These are phyloP conservation scores for Drosophila antonietae DNA, from an alignment of 2,888 invertebrate genomes.

Conservation along the genomic window DNA sequence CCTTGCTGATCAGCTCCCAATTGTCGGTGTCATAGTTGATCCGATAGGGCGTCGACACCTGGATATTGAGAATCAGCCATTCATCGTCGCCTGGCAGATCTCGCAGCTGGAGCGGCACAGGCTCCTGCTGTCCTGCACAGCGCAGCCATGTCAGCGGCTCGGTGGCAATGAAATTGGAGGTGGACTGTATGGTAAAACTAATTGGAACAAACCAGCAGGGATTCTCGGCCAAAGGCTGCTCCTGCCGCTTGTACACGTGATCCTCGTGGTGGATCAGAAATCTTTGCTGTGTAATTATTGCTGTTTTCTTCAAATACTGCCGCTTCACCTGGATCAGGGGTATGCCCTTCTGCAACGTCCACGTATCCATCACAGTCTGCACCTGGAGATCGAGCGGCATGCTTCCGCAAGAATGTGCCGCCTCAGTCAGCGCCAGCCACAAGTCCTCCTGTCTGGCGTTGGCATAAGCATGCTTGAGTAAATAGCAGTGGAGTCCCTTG, in stretches of 20 bases:
- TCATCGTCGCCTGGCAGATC: slow-evolving; percentile 85
- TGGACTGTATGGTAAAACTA: slow-evolving; percentile 85
- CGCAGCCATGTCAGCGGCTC: slow-evolving; percentile 86
- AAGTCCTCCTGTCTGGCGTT: slow-evolving; percentile 94
- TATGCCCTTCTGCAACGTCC: slow-evolving; percentile 94
- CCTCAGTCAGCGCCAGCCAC: slow-evolving; percentile 89
- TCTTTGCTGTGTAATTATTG: slow-evolving; percentile 86
- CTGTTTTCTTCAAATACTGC: slow-evolving; percentile 86
- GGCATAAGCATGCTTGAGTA: slow-evolving; percentile 87
- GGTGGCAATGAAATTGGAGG: slow-evolving; percentile 85
- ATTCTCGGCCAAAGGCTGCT: slow-evolving; percentile 2
- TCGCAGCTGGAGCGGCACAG: slow-evolving; percentile 35
- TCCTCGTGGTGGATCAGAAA: slow-evolving; percentile 62
- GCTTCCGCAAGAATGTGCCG: slow-evolving; percentile 85
- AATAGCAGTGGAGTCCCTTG: slow-evolving; percentile 88
- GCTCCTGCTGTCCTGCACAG: slow-evolving; percentile 68
- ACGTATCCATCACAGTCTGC: slow-evolving; percentile 92
- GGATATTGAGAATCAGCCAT: slow-evolving; percentile 90
- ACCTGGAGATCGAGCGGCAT: slow-evolving; percentile 87
- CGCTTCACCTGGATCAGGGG: slow-evolving; percentile 89
- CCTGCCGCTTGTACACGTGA: neutral
- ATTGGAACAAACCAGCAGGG: slow-evolving; percentile 88
- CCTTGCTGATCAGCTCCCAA: slow-evolving; percentile 88
- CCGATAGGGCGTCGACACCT: slow-evolving; percentile 89
- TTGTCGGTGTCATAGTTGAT: slow-evolving; percentile 91